These are phyloP conservation scores for Forficula auricularia DNA, from an alignment of 1,140 invertebrate species.

Conservation along the genomic window DNA sequence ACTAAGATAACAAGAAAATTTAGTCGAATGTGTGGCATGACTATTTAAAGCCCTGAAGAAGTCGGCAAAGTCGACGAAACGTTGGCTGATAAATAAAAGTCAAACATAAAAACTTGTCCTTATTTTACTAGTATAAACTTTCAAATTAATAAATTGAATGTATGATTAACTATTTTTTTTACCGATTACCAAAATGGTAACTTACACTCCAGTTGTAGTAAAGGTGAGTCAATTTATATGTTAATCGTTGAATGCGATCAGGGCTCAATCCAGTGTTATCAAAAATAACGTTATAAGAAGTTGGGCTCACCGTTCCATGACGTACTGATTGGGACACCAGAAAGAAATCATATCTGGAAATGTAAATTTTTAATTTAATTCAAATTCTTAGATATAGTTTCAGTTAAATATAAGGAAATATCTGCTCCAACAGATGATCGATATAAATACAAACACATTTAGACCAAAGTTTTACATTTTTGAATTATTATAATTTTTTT, in stretches of 20 bases:
- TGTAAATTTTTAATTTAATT: constrained; percentile 9
- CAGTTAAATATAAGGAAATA: constrained; percentile 1
- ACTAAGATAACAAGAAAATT: too few relatives aligned
- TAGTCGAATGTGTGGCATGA: too few relatives aligned
- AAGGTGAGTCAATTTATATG: constrained; percentile 65
- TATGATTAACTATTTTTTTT: not conserved
- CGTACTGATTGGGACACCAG: constrained; percentile 56
- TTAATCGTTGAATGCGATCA: constrained; percentile 51
- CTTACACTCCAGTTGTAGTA: constrained; percentile 59
- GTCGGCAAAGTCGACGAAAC: too few relatives aligned
- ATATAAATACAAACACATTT: too few relatives aligned
- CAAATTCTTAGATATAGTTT: not conserved
- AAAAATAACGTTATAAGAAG: constrained; percentile 58
- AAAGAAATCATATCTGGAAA: constrained; percentile 60
- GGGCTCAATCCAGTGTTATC: constrained; percentile 40
- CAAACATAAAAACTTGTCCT: too few relatives aligned
- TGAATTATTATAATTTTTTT: too few relatives aligned
- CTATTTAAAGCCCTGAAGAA: too few relatives aligned
- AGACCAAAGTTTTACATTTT: too few relatives aligned
- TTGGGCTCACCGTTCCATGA: constrained; percentile 67
- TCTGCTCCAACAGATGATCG: too few relatives aligned
- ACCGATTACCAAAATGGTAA: constrained; percentile 2
- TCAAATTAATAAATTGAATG: not conserved
- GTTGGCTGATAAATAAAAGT: too few relatives aligned
- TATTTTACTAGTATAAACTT: too few relatives aligned